These are phyloP conservation scores for Tylochromis polylepis DNA, from an alignment of 2,113 vertebrate species.

Conservation along the genomic window DNA sequence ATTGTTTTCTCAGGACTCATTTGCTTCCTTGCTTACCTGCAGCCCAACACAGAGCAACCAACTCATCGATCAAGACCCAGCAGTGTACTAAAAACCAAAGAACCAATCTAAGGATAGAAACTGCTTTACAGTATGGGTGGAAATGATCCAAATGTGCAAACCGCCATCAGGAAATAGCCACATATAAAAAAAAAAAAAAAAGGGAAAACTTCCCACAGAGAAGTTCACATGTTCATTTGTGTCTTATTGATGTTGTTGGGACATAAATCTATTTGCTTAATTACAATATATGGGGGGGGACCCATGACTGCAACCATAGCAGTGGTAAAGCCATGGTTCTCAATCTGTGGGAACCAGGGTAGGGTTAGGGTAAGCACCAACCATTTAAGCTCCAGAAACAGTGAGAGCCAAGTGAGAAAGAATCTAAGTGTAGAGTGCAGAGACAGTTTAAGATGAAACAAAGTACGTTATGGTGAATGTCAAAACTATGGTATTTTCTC, in stretches of 20 bases:
- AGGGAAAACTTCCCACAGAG: background rate
- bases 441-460: background rate
- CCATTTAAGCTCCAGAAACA: background rate
- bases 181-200: background rate
- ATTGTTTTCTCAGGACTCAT: background rate
- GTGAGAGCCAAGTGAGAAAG: background rate
- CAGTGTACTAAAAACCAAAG: background rate
- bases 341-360: background rate
- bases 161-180: too few species aligned
- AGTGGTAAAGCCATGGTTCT: rapidly evolving
- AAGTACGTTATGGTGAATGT: background rate
- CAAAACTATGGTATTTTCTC: background rate
- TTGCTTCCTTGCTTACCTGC: background rate
- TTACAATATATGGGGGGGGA: background rate
- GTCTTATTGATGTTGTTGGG: background rate
- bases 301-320: rapidly evolving
- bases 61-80: background rate
- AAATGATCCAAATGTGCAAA: too few species aligned
- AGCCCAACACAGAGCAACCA: rapidly evolving
- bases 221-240: background rate
- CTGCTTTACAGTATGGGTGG: background rate
- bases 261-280: background rate
- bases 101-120: background rate
- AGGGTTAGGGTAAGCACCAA: too few species aligned
- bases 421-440: background rate